These are phyloP conservation scores for Ovis canadensis DNA, from an alignment of 2,113 vertebrate species.

Conservation along the genomic window DNA sequence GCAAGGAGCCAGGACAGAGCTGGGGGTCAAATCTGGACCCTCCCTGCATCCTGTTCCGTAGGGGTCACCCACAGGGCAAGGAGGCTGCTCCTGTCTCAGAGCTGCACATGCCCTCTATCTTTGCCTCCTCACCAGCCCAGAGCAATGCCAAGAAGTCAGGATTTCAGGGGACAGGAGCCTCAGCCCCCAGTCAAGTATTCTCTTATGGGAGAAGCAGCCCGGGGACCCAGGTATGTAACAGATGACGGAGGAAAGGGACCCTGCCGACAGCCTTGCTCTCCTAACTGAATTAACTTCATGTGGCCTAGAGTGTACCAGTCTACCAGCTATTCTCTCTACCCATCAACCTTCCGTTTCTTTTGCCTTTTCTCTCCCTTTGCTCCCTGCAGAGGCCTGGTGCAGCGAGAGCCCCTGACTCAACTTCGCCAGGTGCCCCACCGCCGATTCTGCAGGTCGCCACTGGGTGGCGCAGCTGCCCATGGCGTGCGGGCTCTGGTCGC, in stretches of 20 bases:
- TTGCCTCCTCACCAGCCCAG: background rate
- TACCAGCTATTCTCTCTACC: background rate
- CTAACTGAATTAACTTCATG: background rate
- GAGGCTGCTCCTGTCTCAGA: too few relatives aligned
- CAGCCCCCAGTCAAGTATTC: background rate
- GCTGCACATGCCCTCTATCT: background rate
- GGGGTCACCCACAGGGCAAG: background rate
- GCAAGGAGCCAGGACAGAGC: background rate
- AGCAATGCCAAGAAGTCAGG: background rate
- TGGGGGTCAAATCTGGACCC: background rate
- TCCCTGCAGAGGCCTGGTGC: background rate
- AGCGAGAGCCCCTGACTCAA: rapidly evolving
- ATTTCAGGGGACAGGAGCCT: background rate
- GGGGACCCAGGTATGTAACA: background rate
- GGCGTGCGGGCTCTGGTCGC: rapidly evolving
- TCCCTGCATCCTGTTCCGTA: background rate
- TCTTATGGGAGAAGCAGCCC: background rate
- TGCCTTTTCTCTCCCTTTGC: background rate
- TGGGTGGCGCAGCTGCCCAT: slow-evolving; percentile 42
- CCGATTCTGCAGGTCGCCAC: background rate
- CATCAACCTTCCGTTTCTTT: background rate
- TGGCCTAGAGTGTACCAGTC: background rate
- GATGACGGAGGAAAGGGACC: background rate
- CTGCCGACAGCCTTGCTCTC: background rate
- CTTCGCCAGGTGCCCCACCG: background rate